phyloP scores from a whole-genome alignment of 92 coral and sea anemone species.

The Umimayanthus kanabou region DNA sequence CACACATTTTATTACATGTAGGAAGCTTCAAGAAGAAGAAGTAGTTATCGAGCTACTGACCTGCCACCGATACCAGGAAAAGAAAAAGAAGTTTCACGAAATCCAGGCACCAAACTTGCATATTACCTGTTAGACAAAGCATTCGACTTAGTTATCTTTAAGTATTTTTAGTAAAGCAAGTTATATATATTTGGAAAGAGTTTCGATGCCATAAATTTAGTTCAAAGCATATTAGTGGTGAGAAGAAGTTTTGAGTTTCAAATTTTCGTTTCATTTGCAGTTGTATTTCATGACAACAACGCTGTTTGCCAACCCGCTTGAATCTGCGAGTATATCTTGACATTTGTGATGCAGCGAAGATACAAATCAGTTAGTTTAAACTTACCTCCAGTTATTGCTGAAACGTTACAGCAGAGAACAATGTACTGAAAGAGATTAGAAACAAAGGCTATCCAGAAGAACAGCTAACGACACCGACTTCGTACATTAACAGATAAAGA shows the following conservation, averaged over 20 bases:
- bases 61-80: background rate
- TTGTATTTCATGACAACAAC: background rate
- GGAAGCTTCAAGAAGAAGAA: background rate
- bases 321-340: background rate
- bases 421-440: no score
- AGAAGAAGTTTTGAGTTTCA: background rate
- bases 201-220: background rate
- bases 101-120: background rate
- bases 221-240: background rate
- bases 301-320: background rate
- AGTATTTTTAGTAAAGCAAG: background rate
- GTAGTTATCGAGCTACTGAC: background rate
- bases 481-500: background rate
- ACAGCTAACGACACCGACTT: background rate
- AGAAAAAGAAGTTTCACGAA: background rate
- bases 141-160: no score
- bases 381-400: background rate
- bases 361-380: background rate
- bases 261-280: background rate
- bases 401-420: background rate
- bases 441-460: background rate
- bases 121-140: background rate
- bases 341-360: background rate
- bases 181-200: background rate
- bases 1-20: background rate